These are phyloP conservation scores for Lasioglossum albipes DNA, from an alignment of 1,140 invertebrate genomes.

Conservation along the genomic window DNA sequence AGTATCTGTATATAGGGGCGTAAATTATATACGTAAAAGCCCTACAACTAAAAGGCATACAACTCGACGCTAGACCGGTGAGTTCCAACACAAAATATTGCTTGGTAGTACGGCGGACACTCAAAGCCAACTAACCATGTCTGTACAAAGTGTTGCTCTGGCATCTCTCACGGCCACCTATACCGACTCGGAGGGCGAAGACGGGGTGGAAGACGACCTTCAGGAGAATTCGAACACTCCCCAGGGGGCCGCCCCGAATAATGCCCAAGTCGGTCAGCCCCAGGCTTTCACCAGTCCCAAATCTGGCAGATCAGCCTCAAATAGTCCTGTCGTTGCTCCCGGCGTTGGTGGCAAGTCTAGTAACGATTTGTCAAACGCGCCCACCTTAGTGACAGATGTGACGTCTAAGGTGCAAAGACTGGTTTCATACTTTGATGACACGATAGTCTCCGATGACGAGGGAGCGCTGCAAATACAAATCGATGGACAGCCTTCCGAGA, in stretches of 20 bases:
- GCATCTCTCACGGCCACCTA: conserved; percentile 90
- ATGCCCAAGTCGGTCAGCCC: conserved; percentile 71
- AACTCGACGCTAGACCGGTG: conserved; percentile 72
- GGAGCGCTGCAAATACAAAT: conserved; percentile 67
- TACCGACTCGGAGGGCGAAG: conserved; percentile 91
- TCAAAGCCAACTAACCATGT: conserved; percentile 80
- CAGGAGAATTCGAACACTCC: conserved; percentile 75
- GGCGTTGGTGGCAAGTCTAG: conserved; percentile 65
- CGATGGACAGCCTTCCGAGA: conserved; percentile 65
- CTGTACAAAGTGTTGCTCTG: conserved; percentile 83
- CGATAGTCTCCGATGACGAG: conserved; percentile 89
- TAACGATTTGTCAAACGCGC: conserved; percentile 68
- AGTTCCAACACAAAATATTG: conserved; percentile 79
- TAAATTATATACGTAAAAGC: conserved; percentile 38
- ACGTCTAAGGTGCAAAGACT: conserved; percentile 80
- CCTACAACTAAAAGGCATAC: conserved; percentile 49
- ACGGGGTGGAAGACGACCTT: conserved; percentile 84
- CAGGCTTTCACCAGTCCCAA: conserved; percentile 70
- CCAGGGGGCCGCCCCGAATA: conserved; percentile 70
- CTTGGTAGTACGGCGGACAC: conserved; percentile 76
- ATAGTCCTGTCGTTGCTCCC: conserved; percentile 70
- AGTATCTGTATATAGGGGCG: conserved; percentile 18
- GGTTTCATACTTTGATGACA: conserved; percentile 90
- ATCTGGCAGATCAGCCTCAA: conserved; percentile 72
- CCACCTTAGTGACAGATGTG: conserved; percentile 67